Evolutionary conservation across 2,888 invertebrate species (phyloP).

Genomic region (Mythimna impura): DNA sequence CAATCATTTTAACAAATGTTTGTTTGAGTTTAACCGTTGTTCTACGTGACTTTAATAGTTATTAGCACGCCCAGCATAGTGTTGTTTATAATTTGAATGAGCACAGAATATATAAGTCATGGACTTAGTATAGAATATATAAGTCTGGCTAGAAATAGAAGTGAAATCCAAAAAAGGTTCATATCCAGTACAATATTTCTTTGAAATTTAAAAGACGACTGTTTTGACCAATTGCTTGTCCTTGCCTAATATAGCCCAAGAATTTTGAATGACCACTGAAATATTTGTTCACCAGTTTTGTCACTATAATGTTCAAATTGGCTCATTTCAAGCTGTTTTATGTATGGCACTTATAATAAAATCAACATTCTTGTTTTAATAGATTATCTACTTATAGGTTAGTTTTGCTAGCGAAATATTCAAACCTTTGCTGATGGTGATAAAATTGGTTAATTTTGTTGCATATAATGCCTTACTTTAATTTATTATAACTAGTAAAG

Average conservation of each 20-base stretch:
- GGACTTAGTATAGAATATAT: too few species aligned
- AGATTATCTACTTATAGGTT: constrained; percentile 15
- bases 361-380: constrained; percentile 43
- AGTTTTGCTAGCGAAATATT: constrained; percentile 8
- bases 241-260: constrained; percentile 21
- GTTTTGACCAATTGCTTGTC: constrained; percentile 6
- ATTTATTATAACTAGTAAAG: not conserved
- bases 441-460: constrained; percentile 10
- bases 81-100: constrained; percentile 33
- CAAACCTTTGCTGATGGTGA: not conserved
- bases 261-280: constrained; percentile 35
- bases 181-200: not conserved
- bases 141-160: not conserved
- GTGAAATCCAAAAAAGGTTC: not conserved
- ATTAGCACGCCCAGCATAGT: constrained; percentile 40
- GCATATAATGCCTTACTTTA: not conserved
- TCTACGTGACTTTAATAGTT: constrained; percentile 58
- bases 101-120: not conserved
- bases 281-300: constrained; percentile 8
- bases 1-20: constrained; percentile 56
- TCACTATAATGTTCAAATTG: constrained; percentile 29
- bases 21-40: constrained; percentile 43
- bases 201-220: constrained; percentile 26
- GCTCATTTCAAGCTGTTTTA: constrained; percentile 23
- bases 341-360: constrained; percentile 37